These are phyloP conservation scores for Eptesicus fuscus DNA, from an alignment of 2,113 vertebrate species.

Conservation along the genomic window DNA sequence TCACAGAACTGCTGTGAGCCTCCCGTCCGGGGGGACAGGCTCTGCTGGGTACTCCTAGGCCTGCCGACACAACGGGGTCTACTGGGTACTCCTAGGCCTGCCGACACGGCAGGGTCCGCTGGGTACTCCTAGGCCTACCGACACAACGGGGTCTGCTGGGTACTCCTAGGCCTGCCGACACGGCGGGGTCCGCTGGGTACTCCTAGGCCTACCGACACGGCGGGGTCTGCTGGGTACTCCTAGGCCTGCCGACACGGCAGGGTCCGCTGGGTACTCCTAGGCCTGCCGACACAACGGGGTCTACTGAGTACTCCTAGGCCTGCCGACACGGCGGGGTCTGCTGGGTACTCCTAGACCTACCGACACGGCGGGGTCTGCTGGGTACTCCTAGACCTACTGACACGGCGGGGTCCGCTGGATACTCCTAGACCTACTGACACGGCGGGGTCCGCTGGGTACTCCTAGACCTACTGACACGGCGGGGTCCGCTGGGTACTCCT, in stretches of 20 bases:
- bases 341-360: rapidly evolving
- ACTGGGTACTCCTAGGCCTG: neutral
- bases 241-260: too few species aligned
- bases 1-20: neutral
- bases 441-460: neutral
- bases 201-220: neutral
- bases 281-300: neutral
- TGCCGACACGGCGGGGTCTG: neutral
- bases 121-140: neutral
- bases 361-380: neutral
- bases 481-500: neutral
- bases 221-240: neutral
- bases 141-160: neutral
- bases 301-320: neutral
- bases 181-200: neutral
- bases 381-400: neutral
- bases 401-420: neutral
- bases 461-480: too few species aligned
- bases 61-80: neutral
- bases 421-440: neutral
- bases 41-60: neutral
- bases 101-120: rapidly evolving
- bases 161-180: neutral
- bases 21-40: neutral
- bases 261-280: neutral